These are phyloP conservation scores for Catagonus wagneri DNA, from an alignment of 2,113 vertebrate genomes.

Conservation along the genomic window DNA sequence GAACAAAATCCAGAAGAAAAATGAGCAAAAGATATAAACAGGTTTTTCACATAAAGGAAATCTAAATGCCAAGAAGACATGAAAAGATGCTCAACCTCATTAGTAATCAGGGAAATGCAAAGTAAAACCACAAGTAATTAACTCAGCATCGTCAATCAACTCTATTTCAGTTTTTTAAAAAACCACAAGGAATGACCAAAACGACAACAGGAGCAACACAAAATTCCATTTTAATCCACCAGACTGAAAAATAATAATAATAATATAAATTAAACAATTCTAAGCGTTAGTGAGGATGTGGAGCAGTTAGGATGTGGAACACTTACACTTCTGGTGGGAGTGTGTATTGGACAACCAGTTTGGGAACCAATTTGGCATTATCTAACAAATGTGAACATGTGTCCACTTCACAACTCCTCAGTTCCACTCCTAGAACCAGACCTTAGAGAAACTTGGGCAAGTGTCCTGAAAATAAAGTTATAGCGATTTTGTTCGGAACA, in stretches of 20 bases:
- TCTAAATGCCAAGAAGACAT: constrained; percentile 1
- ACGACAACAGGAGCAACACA: not conserved
- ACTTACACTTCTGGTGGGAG: not conserved
- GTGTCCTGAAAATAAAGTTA: not conserved
- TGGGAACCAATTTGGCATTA: not conserved
- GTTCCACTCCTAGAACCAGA: constrained; percentile 45
- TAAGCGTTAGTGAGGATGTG: not conserved
- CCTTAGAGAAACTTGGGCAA: constrained; percentile 27
- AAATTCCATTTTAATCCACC: constrained; percentile 34
- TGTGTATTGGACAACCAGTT: not conserved
- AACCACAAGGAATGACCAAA: not conserved
- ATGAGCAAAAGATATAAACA: not conserved
- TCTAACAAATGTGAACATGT: constrained; percentile 3
- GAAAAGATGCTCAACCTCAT: constrained; percentile 41
- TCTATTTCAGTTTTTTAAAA: not conserved
- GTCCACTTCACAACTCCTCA: not conserved
- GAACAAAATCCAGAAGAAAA: constrained; percentile 26
- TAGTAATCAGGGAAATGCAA: constrained; percentile 26
- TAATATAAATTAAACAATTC: constrained; percentile 4
- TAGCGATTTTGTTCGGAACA: not conserved
- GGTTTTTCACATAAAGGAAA: constrained; percentile 39
- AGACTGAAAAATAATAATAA: constrained; percentile 35
- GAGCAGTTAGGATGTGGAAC: not conserved
- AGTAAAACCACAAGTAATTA: constrained; percentile 35
- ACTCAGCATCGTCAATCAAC: not conserved